Conservation (phyloP, 2,797 vertebrate species). For the Tauraco hartlaubi region DNA sequence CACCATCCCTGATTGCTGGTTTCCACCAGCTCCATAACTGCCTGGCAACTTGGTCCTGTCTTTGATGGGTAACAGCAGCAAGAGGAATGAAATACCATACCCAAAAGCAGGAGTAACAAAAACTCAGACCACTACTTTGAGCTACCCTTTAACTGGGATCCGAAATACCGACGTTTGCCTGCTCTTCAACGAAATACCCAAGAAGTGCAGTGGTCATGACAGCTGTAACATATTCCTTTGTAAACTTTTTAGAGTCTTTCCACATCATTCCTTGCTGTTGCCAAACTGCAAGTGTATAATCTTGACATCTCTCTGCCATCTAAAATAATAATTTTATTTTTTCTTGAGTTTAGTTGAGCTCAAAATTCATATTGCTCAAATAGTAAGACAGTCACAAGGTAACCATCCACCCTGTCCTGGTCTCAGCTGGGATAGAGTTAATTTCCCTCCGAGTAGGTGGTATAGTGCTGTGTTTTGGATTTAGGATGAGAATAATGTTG, state of each 20-base stretch:
- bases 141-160: neutral
- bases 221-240: neutral
- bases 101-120: neutral
- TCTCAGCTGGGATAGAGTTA: no score
- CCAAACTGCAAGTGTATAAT: accelerated
- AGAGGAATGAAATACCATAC: neutral
- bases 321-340: neutral
- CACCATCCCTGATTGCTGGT: neutral
- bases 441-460: no score
- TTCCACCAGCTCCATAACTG: neutral
- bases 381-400: neutral
- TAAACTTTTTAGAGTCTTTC: neutral
- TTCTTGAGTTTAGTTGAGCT: neutral
- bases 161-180: neutral
- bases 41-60: neutral
- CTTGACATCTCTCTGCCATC: neutral
- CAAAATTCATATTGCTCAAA: neutral
- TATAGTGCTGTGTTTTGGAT: no score
- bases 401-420: neutral
- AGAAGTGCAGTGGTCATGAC: neutral
- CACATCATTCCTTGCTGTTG: neutral
- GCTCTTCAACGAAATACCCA: neutral
- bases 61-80: neutral
- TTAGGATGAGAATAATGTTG: no score
- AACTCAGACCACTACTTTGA: neutral